phyloP scores from a whole-genome alignment of 2,113 vertebrate species.

The Psammodynastes pulverulentus region DNA sequence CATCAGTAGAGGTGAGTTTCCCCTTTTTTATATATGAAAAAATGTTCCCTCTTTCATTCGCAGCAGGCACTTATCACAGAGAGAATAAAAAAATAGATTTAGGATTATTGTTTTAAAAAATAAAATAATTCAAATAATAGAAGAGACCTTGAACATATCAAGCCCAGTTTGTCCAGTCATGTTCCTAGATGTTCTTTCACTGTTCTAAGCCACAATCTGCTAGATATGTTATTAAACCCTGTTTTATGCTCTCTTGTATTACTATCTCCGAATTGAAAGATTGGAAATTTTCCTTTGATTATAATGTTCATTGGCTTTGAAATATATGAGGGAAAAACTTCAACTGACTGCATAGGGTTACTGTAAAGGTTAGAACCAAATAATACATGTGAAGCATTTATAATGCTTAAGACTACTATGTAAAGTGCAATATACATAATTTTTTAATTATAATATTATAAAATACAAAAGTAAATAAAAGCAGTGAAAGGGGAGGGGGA shows the following conservation, averaged over 20 bases:
- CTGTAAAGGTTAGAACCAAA: background rate
- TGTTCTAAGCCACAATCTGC: background rate
- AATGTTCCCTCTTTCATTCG: background rate
- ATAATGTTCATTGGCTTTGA: background rate
- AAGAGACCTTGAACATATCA: background rate
- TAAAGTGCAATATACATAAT: background rate
- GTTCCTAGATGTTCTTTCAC: background rate
- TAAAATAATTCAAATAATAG: background rate
- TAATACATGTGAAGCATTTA: background rate
- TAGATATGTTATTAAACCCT: background rate
- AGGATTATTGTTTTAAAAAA: background rate
- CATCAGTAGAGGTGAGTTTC: constrained; percentile 87
- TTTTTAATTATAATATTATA: too few relatives aligned
- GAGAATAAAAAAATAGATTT: background rate
- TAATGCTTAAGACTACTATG: background rate
- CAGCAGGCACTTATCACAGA: background rate
- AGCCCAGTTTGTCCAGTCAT: background rate
- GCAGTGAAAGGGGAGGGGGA: too few relatives aligned
- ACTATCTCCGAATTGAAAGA: background rate
- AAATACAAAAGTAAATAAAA: too few relatives aligned
- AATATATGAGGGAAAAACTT: background rate
- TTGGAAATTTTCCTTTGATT: background rate
- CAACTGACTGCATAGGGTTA: background rate
- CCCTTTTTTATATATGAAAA: background rate
- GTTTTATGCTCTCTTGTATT: background rate